Evolutionary conservation across 2,888 invertebrate genomes (phyloP), one percentile per base, ranked within the genome.

Genomic region (Ceraclea dissimilis): DNA sequence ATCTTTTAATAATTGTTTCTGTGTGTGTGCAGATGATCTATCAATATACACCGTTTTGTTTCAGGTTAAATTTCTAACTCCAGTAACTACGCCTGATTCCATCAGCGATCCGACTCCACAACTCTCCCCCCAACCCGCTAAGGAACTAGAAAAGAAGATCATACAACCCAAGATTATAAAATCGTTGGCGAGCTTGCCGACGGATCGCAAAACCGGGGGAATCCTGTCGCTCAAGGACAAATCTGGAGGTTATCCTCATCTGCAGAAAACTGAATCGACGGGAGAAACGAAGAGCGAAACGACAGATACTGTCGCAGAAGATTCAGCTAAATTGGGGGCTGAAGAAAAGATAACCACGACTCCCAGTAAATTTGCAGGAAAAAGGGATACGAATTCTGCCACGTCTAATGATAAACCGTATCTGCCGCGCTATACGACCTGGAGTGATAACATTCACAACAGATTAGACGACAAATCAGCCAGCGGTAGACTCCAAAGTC

Each of bases 1-100:
- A n/a, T n/a, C n/a, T n/a, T n/a, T n/a, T n/a, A n/a, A n/a, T n/a
- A n/a, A n/a, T n/a, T n/a, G n/a, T n/a, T n/a, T n/a, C n/a, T 31
- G 6, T 31, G 31, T 31, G 31, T 31, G 11, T 31, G 11, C 31
- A 8, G 6, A 8, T 11, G 11, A 31, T 8, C 31, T 8, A 31
- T 8, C 11, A 31, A 31, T 31, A 31, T 31, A 8, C 11, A 31
- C 11, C 31, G 16, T 54, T 20, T 49, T 16, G 44, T 67, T 67
- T 4, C 65, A 80, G 80, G 81, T 81, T 18, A 81, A 80, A 60
- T 81, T 81, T 65, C 74, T 79, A 26, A 81, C 81, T 1, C 77
- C 77, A 1, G 75, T 76, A 1, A 74, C 70, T 53, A 76, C 75
- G 0, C 72, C 75, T 0, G 76, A 76, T 50, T 71, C 72, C 0